Evolutionary conservation across 2,113 vertebrate genomes (phyloP).

Genomic region (Cricetomys ansorgei): DNA sequence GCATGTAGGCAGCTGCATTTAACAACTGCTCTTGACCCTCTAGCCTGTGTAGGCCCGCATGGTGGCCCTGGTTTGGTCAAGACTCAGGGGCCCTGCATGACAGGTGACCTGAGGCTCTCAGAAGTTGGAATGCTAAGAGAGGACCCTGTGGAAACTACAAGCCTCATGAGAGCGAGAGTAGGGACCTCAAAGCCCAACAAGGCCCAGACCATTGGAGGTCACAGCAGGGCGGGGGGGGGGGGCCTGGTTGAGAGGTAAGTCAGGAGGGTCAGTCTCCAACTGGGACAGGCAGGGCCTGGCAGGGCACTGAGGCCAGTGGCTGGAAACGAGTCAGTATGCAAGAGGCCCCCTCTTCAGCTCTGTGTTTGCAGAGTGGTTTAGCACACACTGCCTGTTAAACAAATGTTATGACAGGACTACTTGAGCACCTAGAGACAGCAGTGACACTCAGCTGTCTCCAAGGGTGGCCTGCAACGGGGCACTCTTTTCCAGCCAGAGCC

Average conservation of each 20-base stretch:
- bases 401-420: constrained; percentile 87
- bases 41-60: background rate
- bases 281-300: background rate
- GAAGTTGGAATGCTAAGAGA: background rate
- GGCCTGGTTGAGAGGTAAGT: background rate
- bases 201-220: background rate
- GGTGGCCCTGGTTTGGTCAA: background rate
- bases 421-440: constrained; percentile 81
- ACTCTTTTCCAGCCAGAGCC: constrained; percentile 77
- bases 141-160: background rate
- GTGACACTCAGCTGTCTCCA: constrained; percentile 85
- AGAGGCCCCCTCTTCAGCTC: constrained; percentile 77
- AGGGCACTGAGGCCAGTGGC: background rate
- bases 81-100: background rate
- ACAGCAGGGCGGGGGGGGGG: no score
- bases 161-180: no score
- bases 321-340: background rate
- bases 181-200: background rate
- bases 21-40: background rate
- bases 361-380: constrained; percentile 85
- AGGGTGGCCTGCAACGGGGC: constrained; percentile 81
- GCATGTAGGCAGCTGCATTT: background rate
- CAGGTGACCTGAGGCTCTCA: background rate
- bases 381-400: constrained; percentile 82
- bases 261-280: accelerated